These are phyloP conservation scores for Eublepharis macularius DNA, from an alignment of 2,113 vertebrate species.

Conservation along the genomic window DNA sequence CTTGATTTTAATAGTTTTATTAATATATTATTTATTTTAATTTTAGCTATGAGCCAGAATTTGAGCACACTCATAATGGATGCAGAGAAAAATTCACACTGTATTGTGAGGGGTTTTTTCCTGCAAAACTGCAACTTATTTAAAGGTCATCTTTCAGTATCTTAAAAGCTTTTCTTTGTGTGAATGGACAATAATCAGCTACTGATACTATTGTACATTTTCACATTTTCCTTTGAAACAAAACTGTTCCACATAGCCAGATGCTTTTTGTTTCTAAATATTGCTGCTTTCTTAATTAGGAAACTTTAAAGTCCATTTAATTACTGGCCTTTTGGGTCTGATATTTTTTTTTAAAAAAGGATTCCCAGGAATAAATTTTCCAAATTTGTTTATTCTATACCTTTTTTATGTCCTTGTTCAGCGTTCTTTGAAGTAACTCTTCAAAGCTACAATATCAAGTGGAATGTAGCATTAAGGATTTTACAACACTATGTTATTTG, in stretches of 20 bases:
- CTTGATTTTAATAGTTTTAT: neutral
- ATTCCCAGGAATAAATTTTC: constrained; percentile 59
- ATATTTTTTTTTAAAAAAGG: constrained; percentile 33
- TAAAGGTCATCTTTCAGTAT: neutral
- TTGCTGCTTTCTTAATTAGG: constrained; percentile 47
- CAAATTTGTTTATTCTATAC: constrained; percentile 70
- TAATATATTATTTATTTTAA: neutral
- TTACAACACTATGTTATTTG: constrained; percentile 81
- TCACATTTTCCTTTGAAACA: constrained; percentile 9
- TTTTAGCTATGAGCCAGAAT: neutral
- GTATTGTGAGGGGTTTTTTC: neutral
- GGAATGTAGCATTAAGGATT: constrained; percentile 74
- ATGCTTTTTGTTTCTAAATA: constrained; percentile 58
- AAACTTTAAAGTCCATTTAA: constrained; percentile 53
- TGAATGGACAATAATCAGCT: constrained; percentile 7
- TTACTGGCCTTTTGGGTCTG: constrained; percentile 49
- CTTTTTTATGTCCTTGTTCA: constrained; percentile 61
- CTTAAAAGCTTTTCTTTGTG: constrained; percentile 10
- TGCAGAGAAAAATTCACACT: neutral
- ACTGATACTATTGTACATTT: constrained; percentile 1
- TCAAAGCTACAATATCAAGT: constrained; percentile 71
- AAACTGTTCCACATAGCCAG: constrained; percentile 26
- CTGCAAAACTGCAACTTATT: neutral
- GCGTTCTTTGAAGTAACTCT: constrained; percentile 68
- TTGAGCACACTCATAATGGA: neutral